Evolutionary conservation across 1,140 invertebrate species (phyloP).

Genomic region (Diploscapter pachys): DNA sequence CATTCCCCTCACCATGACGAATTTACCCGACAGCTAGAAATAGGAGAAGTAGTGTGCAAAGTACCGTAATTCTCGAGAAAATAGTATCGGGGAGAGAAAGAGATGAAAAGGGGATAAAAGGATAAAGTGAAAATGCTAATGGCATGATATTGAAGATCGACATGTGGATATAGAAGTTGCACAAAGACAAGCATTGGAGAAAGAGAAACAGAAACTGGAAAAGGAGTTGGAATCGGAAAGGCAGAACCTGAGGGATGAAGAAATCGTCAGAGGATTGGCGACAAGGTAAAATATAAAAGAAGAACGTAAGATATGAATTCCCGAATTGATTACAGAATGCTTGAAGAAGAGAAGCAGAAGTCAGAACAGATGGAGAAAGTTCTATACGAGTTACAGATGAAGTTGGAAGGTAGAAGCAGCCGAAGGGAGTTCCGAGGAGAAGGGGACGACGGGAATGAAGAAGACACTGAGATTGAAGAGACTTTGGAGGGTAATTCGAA

Average conservation of each 20-base stretch:
- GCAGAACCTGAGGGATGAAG: slow-evolving; percentile 27
- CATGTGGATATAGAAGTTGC: slow-evolving; percentile 1
- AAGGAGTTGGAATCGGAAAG: slow-evolving; percentile 15
- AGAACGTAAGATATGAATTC: no score
- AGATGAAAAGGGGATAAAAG: neutral
- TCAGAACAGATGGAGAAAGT: slow-evolving; percentile 18
- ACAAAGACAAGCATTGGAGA: slow-evolving; percentile 1
- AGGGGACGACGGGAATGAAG: neutral
- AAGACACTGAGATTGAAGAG: neutral
- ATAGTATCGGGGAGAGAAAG: slow-evolving; percentile 1
- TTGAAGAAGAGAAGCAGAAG: slow-evolving; percentile 27
- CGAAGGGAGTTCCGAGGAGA: slow-evolving; percentile 6
- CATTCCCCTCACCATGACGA: neutral
- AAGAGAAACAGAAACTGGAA: slow-evolving; percentile 9
- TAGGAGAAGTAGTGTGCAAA: neutral
- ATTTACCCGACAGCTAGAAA: neutral
- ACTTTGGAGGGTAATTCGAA: slow-evolving; percentile 1
- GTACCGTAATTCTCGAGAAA: neutral
- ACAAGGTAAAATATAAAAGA: neutral
- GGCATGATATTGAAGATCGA: no score
- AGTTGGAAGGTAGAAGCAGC: neutral
- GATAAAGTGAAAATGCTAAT: no score
- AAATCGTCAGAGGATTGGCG: slow-evolving; percentile 26
- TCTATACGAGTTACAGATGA: slow-evolving; percentile 18
- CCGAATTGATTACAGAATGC: neutral